A percentile compares a stretch with the other conserved stretches of the same genome.
Evolutionary conservation across 2,888 invertebrate species (phyloP).

Genomic region (Neoscelio sp.): DNA sequence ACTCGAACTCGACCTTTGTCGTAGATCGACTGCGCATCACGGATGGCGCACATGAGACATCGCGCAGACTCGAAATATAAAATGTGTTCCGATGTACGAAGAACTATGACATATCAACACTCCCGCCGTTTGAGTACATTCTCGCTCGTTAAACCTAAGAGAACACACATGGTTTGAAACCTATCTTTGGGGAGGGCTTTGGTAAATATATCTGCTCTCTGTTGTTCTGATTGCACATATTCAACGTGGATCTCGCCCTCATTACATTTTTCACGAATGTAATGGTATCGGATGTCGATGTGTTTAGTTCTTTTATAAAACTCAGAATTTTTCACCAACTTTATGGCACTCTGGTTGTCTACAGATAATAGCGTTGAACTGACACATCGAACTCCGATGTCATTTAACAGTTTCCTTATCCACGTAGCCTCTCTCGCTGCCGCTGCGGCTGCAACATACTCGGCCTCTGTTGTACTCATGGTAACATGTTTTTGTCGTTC

Average conservation of each 20-base stretch:
- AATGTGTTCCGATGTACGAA: too few species aligned
- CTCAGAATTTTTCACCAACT: constrained; percentile 2
- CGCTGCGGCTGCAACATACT: constrained; percentile 15
- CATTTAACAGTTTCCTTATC: constrained; percentile 22
- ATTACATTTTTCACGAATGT: constrained; percentile 9
- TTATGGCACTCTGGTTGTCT: constrained; percentile 8
- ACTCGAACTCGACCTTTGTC: too few species aligned
- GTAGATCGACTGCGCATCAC: too few species aligned
- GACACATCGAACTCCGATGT: constrained; percentile 14
- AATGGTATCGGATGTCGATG: constrained; percentile 13
- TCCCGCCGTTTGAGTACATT: constrained; percentile 22
- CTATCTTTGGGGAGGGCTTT: constrained; percentile 21
- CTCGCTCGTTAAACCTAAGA: constrained; percentile 6
- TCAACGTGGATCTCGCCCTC: constrained; percentile 13
- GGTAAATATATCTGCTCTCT: constrained; percentile 49
- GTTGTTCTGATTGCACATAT: constrained; percentile 37
- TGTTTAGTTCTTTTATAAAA: constrained; percentile 18
- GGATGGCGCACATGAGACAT: too few species aligned
- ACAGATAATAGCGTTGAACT: neutral
- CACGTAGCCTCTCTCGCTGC: constrained; percentile 20
- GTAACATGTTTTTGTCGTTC: constrained; percentile 25
- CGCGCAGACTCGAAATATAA: too few species aligned
- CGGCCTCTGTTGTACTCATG: constrained; percentile 27
- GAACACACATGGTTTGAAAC: neutral
- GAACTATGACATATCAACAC: too few species aligned